These are phyloP conservation scores for Calyptommatus sinebrachiatus DNA, from an alignment of 2,113 vertebrate genomes.

Conservation along the genomic window DNA sequence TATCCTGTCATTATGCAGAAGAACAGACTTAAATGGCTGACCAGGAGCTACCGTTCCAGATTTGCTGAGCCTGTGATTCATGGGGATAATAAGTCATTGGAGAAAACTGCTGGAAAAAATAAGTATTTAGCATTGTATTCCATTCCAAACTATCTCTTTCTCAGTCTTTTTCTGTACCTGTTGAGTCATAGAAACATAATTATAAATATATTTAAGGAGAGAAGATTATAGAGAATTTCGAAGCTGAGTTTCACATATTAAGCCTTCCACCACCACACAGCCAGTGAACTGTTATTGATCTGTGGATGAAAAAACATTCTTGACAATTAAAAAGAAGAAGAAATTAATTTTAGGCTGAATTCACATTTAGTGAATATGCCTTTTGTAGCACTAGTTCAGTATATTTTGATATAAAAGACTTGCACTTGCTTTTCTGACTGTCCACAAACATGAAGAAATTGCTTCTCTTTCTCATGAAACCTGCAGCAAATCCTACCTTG, in stretches of 20 bases:
- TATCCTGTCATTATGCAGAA: conserved; percentile 41
- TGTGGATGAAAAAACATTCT: background rate
- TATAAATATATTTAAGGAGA: conserved; percentile 7
- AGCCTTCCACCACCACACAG: background rate
- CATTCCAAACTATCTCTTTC: background rate
- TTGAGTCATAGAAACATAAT: conserved; percentile 31
- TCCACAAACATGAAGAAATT: too few relatives aligned
- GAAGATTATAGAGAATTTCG: background rate
- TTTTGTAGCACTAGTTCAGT: too few relatives aligned
- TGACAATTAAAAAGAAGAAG: background rate
- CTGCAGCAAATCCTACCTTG: too few relatives aligned
- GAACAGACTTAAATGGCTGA: conserved; percentile 45
- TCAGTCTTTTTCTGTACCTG: conserved; percentile 19
- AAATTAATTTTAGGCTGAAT: too few relatives aligned
- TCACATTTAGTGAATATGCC: too few relatives aligned
- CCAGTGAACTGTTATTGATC: background rate
- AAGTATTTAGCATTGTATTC: conserved; percentile 25
- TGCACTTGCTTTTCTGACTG: too few relatives aligned
- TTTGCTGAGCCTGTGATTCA: conserved; percentile 55
- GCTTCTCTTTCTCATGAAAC: too few relatives aligned
- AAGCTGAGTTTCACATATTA: background rate
- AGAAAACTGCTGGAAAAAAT: conserved; percentile 23
- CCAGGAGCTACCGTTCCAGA: conserved; percentile 44
- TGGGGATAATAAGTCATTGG: conserved; percentile 51
- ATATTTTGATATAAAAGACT: too few relatives aligned